Conservation (phyloP, 2,888 invertebrate genomes). For the Hyalella azteca region DNA sequence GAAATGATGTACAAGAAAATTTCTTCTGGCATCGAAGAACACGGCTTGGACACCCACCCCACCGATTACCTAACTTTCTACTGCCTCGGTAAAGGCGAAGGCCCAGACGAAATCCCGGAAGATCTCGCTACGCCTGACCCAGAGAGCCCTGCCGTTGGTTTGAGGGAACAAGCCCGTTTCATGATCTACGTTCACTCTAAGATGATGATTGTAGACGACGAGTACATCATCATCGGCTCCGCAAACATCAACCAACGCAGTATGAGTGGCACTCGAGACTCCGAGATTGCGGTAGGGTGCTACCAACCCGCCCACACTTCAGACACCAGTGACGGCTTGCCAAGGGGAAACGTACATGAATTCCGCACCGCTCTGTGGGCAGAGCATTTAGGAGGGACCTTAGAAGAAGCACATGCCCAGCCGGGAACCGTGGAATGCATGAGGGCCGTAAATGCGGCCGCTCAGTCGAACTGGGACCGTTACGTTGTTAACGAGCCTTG, state of each 20-base stretch:
- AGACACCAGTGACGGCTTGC: constrained; percentile 45
- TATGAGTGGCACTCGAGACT: constrained; percentile 57
- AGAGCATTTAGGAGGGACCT: constrained; percentile 55
- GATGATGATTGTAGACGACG: constrained; percentile 58
- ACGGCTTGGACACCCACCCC: constrained; percentile 56
- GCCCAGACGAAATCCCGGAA: constrained; percentile 58
- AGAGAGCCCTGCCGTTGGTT: constrained; percentile 43
- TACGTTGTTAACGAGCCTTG: constrained; percentile 56
- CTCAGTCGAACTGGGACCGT: constrained; percentile 51
- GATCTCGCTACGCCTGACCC: constrained; percentile 51
- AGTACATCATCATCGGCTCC: constrained; percentile 57
- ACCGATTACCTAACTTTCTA: constrained; percentile 58
- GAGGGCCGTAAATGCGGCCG: constrained; percentile 48
- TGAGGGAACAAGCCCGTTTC: constrained; percentile 54
- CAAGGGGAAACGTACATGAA: constrained; percentile 52
- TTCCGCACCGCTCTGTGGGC: constrained; percentile 58
- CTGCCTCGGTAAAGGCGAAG: constrained; percentile 58
- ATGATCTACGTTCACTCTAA: constrained; percentile 59
- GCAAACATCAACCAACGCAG: constrained; percentile 58
- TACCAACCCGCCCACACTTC: constrained; percentile 55
- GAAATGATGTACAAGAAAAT: constrained; percentile 58
- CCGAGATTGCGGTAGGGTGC: constrained; percentile 57
- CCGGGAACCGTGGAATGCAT: constrained; percentile 58
- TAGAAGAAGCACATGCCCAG: constrained; percentile 46
- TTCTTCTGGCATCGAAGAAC: constrained; percentile 53